Evolutionary conservation across 2,113 vertebrate species (phyloP).

Genomic region (Sarotherodon lohbergeri): DNA sequence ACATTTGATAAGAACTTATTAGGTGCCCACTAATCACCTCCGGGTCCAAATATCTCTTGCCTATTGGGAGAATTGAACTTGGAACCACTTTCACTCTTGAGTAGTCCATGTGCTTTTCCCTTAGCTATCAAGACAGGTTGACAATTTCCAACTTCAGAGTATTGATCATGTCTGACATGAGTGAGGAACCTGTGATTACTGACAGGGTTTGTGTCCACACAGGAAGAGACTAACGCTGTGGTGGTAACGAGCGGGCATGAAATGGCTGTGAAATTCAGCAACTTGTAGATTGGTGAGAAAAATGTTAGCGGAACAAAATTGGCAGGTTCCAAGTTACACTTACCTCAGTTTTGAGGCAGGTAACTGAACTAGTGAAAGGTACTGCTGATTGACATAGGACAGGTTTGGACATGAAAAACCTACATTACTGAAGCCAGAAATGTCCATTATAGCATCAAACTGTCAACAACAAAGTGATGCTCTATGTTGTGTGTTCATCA

Average conservation of each 20-base stretch:
- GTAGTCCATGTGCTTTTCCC: not conserved
- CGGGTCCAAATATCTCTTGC: not conserved
- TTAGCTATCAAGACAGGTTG: not conserved
- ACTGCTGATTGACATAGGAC: not conserved
- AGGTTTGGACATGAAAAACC: not conserved
- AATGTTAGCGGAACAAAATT: not conserved
- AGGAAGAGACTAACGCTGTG: not conserved
- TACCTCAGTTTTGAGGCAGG: rapidly evolving
- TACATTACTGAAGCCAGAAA: not conserved
- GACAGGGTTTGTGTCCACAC: no score
- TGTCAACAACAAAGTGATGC: not conserved
- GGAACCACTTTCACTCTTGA: not conserved
- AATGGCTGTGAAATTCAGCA: not conserved
- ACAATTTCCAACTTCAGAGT: not conserved
- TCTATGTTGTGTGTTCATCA: not conserved
- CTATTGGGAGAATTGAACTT: not conserved
- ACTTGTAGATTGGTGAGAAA: not conserved
- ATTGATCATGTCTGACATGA: no score
- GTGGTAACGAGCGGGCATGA: not conserved
- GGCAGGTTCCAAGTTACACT: not conserved
- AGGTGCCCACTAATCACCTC: not conserved
- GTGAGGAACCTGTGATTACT: no score
- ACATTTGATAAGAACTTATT: not conserved
- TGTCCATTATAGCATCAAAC: not conserved
- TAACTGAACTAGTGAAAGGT: not conserved